These are phyloP conservation scores for Microcebus ravelobensis DNA, from an alignment of 2,113 vertebrate species.

Conservation along the genomic window DNA sequence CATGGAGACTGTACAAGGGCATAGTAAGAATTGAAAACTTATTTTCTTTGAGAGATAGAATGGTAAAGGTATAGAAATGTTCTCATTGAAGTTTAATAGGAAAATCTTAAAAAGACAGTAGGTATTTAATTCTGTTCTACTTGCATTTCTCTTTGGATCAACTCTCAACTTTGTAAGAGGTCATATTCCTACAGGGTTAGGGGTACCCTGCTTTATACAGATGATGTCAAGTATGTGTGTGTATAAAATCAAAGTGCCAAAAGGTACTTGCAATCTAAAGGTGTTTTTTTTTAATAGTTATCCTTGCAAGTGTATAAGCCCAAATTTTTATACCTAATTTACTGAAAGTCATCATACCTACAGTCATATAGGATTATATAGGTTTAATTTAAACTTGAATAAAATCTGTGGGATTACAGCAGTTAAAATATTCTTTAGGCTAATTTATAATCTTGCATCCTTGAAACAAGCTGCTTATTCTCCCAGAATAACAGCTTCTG, in stretches of 20 bases:
- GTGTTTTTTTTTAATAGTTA: background rate
- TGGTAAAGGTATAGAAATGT: background rate
- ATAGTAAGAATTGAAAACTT: constrained; percentile 4
- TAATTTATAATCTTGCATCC: background rate
- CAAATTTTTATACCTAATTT: background rate
- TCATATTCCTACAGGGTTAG: background rate
- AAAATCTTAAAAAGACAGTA: background rate
- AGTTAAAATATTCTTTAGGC: background rate
- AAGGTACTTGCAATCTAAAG: background rate
- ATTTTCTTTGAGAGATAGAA: background rate
- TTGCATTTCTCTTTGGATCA: constrained; percentile 1
- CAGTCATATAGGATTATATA: background rate
- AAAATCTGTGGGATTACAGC: constrained; percentile 1
- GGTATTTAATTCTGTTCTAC: constrained; percentile 19
- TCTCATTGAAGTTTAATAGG: constrained; percentile 12
- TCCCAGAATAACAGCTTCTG: background rate
- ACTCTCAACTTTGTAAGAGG: background rate
- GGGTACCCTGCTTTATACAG: background rate
- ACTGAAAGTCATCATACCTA: background rate
- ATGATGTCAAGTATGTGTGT: background rate
- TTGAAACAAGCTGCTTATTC: background rate
- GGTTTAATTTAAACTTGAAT: constrained; percentile 23
- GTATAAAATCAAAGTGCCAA: background rate
- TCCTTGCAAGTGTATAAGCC: background rate
- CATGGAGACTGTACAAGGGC: background rate